phyloP scores from a whole-genome alignment of 2,113 vertebrate genomes.

The Nettapus auritus region DNA sequence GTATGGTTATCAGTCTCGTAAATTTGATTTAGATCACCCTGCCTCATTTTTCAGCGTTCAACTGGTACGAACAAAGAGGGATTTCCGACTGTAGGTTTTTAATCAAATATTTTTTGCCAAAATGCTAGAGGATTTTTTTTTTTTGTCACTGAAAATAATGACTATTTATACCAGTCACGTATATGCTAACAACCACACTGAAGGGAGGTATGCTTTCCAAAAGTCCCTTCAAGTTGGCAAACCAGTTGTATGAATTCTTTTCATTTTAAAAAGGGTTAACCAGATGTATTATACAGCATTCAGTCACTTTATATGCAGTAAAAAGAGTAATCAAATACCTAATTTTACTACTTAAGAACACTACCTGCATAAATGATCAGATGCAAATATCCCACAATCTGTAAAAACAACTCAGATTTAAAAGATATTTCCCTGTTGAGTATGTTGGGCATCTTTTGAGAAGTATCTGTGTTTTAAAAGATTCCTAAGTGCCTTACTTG shows the following conservation, averaged over 20 bases:
- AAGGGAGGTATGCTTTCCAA: not conserved
- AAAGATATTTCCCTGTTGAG: not conserved
- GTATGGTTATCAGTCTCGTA: conserved; percentile 34
- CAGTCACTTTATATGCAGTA: not conserved
- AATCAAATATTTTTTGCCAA: not conserved
- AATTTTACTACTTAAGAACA: not conserved
- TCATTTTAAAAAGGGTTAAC: not conserved
- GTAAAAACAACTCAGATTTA: not conserved
- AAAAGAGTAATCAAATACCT: not conserved
- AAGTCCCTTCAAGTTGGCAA: not conserved
- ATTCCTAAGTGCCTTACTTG: not conserved
- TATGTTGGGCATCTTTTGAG: not conserved
- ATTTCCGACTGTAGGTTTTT: conserved; percentile 21
- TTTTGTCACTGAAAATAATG: not conserved
- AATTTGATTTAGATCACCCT: conserved; percentile 57
- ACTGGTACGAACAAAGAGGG: conserved; percentile 18
- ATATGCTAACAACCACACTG: not conserved
- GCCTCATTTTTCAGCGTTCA: conserved; percentile 47
- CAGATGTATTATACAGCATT: not conserved
- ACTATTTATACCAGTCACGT: not conserved
- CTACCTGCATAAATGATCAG: not conserved
- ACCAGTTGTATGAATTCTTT: not conserved
- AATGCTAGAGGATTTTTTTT: not conserved
- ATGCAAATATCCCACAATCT: not conserved
- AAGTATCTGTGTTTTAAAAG: not conserved